These are phyloP conservation scores for Heliconius eleuchia DNA, from an alignment of 1,140 invertebrate genomes.

Conservation along the genomic window DNA sequence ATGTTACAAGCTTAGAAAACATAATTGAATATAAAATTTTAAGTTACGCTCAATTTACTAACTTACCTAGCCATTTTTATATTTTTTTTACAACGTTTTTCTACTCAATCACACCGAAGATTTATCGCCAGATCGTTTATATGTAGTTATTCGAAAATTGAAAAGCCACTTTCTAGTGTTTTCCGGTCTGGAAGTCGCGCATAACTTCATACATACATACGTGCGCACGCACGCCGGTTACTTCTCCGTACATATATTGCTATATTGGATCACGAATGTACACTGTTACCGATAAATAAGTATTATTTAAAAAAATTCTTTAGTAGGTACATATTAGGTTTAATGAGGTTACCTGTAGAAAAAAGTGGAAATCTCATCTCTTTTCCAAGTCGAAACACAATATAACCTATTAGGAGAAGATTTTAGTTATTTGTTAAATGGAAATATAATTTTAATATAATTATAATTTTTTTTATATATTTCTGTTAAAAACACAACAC, in stretches of 20 bases:
- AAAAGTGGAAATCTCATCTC: too few relatives aligned
- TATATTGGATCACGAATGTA: constrained; percentile 21
- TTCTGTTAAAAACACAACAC: too few relatives aligned
- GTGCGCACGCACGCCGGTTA: constrained; percentile 23
- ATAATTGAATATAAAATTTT: background rate
- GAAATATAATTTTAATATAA: too few relatives aligned
- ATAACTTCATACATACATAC: constrained; percentile 57
- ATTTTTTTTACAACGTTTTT: constrained; percentile 22
- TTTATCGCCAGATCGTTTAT: constrained; percentile 52
- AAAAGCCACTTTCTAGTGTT: constrained; percentile 80
- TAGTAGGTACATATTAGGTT: too few relatives aligned
- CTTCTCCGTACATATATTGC: background rate
- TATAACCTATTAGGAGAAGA: too few relatives aligned
- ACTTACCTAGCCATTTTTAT: background rate
- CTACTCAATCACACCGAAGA: constrained; percentile 32
- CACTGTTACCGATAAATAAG: background rate
- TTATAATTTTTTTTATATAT: too few relatives aligned
- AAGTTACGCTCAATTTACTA: background rate
- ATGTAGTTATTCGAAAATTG: constrained; percentile 77
- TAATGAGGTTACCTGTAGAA: too few relatives aligned
- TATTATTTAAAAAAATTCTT: too few relatives aligned
- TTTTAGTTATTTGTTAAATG: too few relatives aligned
- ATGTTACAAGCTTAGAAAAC: background rate
- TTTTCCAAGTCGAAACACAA: too few relatives aligned
- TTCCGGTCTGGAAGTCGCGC: constrained; percentile 76